Conservation (phyloP, 2,797 vertebrate species). For the Merluccius polli region DNA sequence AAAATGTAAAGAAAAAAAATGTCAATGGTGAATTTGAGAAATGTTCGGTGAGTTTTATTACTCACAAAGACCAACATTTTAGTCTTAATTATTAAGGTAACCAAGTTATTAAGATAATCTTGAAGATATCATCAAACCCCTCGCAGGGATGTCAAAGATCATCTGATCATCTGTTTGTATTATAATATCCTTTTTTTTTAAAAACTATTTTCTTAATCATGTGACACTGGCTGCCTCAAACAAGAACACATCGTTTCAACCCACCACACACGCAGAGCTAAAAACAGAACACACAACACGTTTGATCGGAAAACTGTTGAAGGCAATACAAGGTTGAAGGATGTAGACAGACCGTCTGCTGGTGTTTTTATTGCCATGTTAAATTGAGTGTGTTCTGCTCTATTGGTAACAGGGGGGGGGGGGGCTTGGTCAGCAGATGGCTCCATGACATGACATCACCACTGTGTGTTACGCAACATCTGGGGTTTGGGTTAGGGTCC, state of each 20-base stretch:
- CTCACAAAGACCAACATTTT: not conserved
- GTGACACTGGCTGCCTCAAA: too few relatives aligned
- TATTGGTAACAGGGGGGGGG: not conserved
- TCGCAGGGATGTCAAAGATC: not conserved
- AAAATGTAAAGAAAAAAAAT: not conserved
- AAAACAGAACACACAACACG: not conserved
- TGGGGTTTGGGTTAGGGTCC: not conserved
- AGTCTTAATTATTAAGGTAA: not conserved
- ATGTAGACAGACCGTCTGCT: not conserved
- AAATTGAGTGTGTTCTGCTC: not conserved
- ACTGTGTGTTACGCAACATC: not conserved
- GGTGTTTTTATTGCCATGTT: not conserved
- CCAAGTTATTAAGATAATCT: not conserved
- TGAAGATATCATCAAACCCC: not conserved
- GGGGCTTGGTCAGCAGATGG: not conserved
- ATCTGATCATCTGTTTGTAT: too few relatives aligned
- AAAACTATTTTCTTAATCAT: too few relatives aligned
- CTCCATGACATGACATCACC: constrained; percentile 8
- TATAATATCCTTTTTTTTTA: too few relatives aligned
- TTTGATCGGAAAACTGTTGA: not conserved
- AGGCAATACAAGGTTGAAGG: not conserved
- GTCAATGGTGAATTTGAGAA: not conserved
- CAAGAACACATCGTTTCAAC: not conserved
- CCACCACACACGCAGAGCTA: not conserved
- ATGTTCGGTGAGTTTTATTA: not conserved